Evolutionary conservation across 2,113 vertebrate genomes (phyloP).

Genomic region (Salminus brasiliensis): DNA sequence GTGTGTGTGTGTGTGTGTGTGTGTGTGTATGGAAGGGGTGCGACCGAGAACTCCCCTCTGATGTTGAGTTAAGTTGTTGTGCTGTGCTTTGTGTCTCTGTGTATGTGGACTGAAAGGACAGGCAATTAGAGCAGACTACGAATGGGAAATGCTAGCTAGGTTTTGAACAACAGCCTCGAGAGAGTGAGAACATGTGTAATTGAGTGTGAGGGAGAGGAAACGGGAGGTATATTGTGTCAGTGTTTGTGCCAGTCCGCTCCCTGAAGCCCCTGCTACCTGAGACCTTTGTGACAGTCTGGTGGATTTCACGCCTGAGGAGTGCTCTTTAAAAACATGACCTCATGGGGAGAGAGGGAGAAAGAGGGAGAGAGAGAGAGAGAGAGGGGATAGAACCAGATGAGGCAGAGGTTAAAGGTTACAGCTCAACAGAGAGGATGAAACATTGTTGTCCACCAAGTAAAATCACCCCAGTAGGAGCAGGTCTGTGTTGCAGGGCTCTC

Average conservation of each 20-base stretch:
- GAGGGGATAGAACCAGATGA: conserved; percentile 10
- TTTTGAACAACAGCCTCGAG: background rate
- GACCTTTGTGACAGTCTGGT: conserved; percentile 23
- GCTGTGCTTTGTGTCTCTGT: background rate
- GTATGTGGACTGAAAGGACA: background rate
- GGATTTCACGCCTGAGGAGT: conserved; percentile 13
- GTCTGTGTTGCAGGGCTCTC: too few relatives aligned
- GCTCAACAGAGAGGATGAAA: conserved; percentile 4
- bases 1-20: background rate
- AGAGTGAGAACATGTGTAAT: conserved; percentile 18
- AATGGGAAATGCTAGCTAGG: background rate
- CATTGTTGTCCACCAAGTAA: background rate
- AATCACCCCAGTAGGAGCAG: background rate
- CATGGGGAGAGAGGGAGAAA: conserved; percentile 16
- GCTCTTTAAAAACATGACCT: conserved; percentile 46
- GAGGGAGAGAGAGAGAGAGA: conserved; percentile 12
- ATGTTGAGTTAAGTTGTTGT: background rate
- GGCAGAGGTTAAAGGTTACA: background rate
- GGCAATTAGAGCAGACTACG: background rate
- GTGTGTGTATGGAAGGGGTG: background rate
- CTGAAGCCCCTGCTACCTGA: conserved; percentile 33
- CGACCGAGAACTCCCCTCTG: background rate
- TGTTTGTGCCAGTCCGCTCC: conserved; percentile 18
- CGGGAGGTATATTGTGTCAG: conserved; percentile 29
- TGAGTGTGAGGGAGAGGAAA: conserved; percentile 16